Conservation (phyloP, 2,113 vertebrate species). For the Petaurus breviceps region DNA sequence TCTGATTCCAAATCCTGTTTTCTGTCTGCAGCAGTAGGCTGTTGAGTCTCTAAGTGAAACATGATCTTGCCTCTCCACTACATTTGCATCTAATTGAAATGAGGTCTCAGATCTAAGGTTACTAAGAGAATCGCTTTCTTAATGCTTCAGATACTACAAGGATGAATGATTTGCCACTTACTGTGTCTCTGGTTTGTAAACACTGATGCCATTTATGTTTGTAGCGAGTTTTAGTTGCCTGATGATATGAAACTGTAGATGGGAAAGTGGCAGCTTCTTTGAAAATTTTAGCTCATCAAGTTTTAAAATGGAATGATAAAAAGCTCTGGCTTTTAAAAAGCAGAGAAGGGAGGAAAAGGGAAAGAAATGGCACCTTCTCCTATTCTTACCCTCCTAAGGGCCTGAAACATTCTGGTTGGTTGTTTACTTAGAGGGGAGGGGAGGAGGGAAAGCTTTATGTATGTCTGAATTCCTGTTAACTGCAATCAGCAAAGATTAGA, state of each 20-base stretch:
- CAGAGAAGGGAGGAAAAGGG: not conserved
- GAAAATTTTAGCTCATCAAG: not conserved
- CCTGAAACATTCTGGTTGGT: not conserved
- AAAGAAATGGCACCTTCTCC: not conserved
- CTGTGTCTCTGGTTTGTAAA: not conserved
- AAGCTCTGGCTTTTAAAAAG: not conserved
- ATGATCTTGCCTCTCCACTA: not conserved
- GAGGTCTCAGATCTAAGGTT: not conserved
- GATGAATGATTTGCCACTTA: not conserved
- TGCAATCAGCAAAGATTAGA: not conserved
- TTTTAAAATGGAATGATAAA: not conserved
- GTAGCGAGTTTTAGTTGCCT: not conserved
- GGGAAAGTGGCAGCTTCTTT: not conserved
- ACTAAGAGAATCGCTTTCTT: not conserved
- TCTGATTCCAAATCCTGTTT: not conserved
- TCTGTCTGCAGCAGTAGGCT: accelerated
- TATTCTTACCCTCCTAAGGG: not conserved
- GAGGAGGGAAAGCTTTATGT: not conserved
- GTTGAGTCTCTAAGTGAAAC: not conserved
- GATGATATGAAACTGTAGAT: no score
- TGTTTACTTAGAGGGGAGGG: not conserved
- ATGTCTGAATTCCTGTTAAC: not conserved
- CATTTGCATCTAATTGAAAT: not conserved
- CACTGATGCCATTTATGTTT: not conserved
- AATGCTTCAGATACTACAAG: not conserved